Conservation (phyloP, 2,888 invertebrate species). For the Pseudeuparius sepicola region DNA sequence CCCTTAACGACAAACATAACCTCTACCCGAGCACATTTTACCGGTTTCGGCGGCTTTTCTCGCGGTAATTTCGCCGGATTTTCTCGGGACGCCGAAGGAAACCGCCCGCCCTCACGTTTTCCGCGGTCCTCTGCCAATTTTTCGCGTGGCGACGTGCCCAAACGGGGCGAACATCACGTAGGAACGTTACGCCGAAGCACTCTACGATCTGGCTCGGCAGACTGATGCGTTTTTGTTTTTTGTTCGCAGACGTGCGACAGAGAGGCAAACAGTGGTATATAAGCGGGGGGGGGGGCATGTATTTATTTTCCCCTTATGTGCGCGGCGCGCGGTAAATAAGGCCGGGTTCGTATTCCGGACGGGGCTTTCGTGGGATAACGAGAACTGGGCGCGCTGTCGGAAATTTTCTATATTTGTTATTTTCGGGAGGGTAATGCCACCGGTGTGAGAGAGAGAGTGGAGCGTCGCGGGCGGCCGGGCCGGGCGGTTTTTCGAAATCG, state of each 20-base stretch:
- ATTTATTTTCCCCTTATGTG: slow-evolving; percentile 38
- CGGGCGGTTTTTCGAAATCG: too few relatives aligned
- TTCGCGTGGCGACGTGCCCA: slow-evolving; percentile 20
- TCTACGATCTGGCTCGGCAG: slow-evolving; percentile 37
- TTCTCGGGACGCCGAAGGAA: slow-evolving; percentile 14
- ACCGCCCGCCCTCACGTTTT: slow-evolving; percentile 17
- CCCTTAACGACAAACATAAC: slow-evolving; percentile 33
- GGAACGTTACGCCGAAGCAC: slow-evolving; percentile 30
- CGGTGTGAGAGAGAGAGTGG: too few relatives aligned
- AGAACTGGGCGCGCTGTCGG: slow-evolving; percentile 31
- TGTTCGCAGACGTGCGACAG: slow-evolving; percentile 40
- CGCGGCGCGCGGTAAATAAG: slow-evolving; percentile 33
- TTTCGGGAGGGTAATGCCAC: too few relatives aligned
- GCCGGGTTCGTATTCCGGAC: slow-evolving; percentile 34
- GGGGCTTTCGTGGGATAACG: slow-evolving; percentile 33
- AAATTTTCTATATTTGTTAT: slow-evolving; percentile 24
- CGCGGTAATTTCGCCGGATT: slow-evolving; percentile 19
- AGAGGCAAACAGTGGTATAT: slow-evolving; percentile 31
- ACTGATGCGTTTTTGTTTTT: slow-evolving; percentile 44
- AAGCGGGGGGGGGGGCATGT: slow-evolving; percentile 35
- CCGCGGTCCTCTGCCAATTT: slow-evolving; percentile 23
- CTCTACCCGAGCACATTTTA: slow-evolving; percentile 30
- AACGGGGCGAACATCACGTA: slow-evolving; percentile 11
- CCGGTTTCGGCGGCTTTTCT: slow-evolving; percentile 27
- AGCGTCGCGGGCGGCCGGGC: too few relatives aligned